A percentile compares a stretch with the other conserved stretches of the same genome.
These are phyloP conservation scores for Nyctibius bracteatus DNA, from an alignment of 2,113 vertebrate species.

Conservation along the genomic window DNA sequence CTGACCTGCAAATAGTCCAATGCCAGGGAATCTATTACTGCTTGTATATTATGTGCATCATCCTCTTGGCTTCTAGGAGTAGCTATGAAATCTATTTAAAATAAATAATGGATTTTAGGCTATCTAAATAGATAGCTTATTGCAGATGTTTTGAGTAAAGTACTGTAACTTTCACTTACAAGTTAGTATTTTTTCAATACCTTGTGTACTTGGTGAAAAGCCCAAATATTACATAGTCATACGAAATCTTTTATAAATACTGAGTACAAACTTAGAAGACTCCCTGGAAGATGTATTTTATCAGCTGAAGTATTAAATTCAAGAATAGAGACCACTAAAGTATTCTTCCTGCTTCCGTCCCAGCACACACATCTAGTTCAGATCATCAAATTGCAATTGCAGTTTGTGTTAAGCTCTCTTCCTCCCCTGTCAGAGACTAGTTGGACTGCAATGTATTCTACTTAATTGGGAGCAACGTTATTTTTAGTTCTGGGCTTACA, in stretches of 20 bases:
- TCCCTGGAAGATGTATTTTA: not conserved
- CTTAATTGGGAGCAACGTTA: not conserved
- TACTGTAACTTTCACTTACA: not conserved
- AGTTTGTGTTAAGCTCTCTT: not conserved
- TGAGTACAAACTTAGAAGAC: not conserved
- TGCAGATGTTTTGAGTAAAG: not conserved
- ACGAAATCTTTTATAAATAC: not conserved
- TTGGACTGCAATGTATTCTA: not conserved
- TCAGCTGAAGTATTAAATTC: not conserved
- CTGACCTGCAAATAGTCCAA: slow-evolving; percentile 97
- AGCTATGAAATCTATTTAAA: slow-evolving; percentile 82
- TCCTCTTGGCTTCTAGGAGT: slow-evolving; percentile 83
- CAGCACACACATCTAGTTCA: not conserved
- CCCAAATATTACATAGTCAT: not conserved
- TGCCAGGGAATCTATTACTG: slow-evolving; percentile 93
- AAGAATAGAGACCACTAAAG: not conserved
- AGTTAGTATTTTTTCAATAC: not conserved
- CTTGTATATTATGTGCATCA: slow-evolving; percentile 90
- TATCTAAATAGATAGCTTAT: not conserved
- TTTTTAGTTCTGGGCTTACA: not conserved
- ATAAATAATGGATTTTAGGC: not conserved
- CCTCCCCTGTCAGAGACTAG: not conserved
- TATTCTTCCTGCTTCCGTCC: not conserved
- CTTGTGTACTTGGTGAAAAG: not conserved
- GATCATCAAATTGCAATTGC: not conserved